Conservation (phyloP, 2,888 invertebrate species). For the Theodoxus fluviatilis region DNA sequence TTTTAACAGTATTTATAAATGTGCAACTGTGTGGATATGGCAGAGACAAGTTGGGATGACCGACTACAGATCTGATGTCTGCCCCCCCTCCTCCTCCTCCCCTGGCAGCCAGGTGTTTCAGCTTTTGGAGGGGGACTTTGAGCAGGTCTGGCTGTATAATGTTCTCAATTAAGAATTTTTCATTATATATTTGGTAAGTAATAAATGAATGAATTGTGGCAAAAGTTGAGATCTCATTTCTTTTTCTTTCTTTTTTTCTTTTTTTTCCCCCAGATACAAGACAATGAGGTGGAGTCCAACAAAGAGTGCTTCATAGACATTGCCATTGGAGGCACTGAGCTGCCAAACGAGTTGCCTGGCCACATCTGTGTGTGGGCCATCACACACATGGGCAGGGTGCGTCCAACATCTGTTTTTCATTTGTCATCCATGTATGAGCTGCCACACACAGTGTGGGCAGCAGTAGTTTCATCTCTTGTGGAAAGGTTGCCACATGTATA, state of each 20-base stretch:
- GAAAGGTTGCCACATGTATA: no score
- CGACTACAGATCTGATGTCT: no score
- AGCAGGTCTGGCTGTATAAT: no score
- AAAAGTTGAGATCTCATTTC: background rate
- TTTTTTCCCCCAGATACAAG: conserved; percentile 42
- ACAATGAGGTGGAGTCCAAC: conserved; percentile 55
- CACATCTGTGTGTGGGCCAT: conserved; percentile 88
- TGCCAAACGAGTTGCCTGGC: conserved; percentile 80
- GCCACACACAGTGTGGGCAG: no score
- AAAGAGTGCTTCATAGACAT: conserved; percentile 92
- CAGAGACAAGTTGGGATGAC: background rate
- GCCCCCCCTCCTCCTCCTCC: no score
- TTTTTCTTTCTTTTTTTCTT: background rate
- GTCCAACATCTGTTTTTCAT: no score
- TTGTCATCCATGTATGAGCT: no score
- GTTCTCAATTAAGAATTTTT: background rate
- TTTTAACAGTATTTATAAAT: no score
- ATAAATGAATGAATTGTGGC: background rate
- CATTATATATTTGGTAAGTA: background rate
- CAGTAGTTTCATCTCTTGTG: no score
- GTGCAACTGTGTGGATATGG: background rate
- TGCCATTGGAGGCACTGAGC: conserved; percentile 82
- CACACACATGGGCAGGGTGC: conserved; percentile 85
- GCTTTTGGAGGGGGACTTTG: no score
- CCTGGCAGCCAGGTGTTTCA: no score